phyloP scores from a whole-genome alignment of 2,888 invertebrate genomes.

The Stenodema calcarata region DNA sequence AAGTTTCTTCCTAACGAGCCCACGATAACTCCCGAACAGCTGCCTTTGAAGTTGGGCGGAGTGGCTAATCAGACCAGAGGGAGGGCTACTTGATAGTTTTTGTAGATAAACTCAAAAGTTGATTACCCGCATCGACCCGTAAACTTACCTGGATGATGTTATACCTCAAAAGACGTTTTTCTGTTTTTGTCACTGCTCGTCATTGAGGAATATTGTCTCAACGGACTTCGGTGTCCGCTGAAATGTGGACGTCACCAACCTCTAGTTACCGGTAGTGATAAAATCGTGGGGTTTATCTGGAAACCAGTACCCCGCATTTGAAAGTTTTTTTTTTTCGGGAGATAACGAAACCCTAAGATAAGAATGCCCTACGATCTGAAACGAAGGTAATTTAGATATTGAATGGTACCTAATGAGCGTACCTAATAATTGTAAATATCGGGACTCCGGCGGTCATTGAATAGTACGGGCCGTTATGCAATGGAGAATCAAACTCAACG shows the following conservation, averaged over 20 bases:
- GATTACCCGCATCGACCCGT: slow-evolving; percentile 29
- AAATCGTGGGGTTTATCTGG: not conserved
- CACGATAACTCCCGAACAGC: not conserved
- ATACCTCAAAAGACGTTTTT: not conserved
- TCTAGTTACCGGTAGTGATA: not conserved
- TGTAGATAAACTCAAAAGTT: slow-evolving; percentile 8
- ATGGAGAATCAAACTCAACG: no score
- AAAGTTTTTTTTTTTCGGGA: not conserved
- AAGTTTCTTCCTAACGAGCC: not conserved
- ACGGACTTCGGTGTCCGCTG: not conserved
- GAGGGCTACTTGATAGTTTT: not conserved
- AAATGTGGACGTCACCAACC: not conserved
- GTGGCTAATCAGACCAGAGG: not conserved
- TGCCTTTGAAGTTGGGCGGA: not conserved
- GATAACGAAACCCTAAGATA: not conserved
- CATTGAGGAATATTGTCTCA: not conserved
- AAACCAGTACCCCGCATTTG: not conserved
- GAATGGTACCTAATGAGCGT: no score
- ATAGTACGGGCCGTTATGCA: no score
- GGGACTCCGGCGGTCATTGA: no score
- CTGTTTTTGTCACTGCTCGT: not conserved
- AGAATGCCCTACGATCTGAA: not conserved
- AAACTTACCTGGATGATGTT: not conserved
- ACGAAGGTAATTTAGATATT: no score
- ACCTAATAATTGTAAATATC: no score